Base-by-base conservation (phyloP, 2,797 vertebrate species). In the Sebastiscus albofasciatus region DNA sequence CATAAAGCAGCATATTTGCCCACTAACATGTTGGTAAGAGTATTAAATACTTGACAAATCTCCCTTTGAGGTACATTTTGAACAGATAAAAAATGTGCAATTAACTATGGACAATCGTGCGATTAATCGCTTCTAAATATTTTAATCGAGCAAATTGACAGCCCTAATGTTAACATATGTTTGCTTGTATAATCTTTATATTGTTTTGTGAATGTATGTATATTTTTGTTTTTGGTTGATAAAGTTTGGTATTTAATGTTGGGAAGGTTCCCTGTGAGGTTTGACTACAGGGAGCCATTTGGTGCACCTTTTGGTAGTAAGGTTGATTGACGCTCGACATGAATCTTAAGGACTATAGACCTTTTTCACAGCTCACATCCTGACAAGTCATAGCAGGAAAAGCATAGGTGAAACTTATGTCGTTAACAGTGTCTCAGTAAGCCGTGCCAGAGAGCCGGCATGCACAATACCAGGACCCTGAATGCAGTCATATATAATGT, bases 191-290 rank as follows among this genome's bases (percentile, higher is more conserved):
- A 52, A 52, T 52, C 46, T n/a, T 3, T 52, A 52, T 0, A 52
- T 52, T 52, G 18, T 18, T 46, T 46, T 16, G 42, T 18, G 42
- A 46, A 39, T 0, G 36, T 39, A 46, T 46, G 42, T 46, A 18
- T 46, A 46, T 46, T 46, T 46, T 18, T 0, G 0, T 46, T 46
- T 46, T 46, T 46, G 42, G 42, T 46, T 46, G 42, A 46, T 46
- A 8, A 52, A 52, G 7, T 52, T 52, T 20, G 46, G 46, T 18
- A 52, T 52, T 52, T 52, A 52, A 20, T 52, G 46, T 52, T 52
- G 8, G 42, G 0, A 0, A 3, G 1, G 16, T 46, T 18, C 42
- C 0, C 42, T 46, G 42, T 46, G 14, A 46, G 42, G 8, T 52
- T 52, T 46, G 42, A 46, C 14, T 46, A 46, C 42, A 18, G 7